Evolutionary conservation across 1,140 invertebrate genomes (phyloP).

Genomic region (Hypothenemus hampei): DNA sequence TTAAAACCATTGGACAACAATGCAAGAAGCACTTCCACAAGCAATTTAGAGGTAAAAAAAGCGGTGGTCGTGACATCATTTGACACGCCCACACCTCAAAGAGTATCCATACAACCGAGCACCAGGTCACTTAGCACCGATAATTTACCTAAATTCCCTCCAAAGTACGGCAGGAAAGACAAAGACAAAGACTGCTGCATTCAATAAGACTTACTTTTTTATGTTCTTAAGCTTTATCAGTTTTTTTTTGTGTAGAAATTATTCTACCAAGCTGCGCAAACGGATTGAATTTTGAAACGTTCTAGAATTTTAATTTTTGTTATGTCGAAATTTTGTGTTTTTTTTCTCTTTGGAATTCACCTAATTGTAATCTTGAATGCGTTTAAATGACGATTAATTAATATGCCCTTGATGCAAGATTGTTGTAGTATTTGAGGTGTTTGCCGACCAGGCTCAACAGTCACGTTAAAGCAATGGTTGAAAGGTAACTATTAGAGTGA

Average conservation of each 20-base stretch:
- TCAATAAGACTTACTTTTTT: constrained; percentile 29
- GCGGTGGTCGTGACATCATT: constrained; percentile 29
- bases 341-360: constrained; percentile 9
- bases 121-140: constrained; percentile 10
- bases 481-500: constrained; percentile 36
- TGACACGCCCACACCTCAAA: constrained; percentile 28
- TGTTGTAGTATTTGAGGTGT: constrained; percentile 29
- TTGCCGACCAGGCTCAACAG: constrained; percentile 32
- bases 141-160: constrained; percentile 17
- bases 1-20: constrained; percentile 1
- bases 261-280: background rate
- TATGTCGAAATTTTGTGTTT: too few relatives aligned
- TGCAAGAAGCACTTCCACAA: constrained; percentile 20
- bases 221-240: background rate
- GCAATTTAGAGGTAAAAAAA: constrained; percentile 27
- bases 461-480: constrained; percentile 41
- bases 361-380: constrained; percentile 28
- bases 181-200: constrained; percentile 38
- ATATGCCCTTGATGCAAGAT: constrained; percentile 24
- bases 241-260: background rate
- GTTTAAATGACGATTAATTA: constrained; percentile 32
- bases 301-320: too few relatives aligned
- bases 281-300: background rate
- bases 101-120: constrained; percentile 6
- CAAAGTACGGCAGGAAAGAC: constrained; percentile 26